Conservation (phyloP, 2,888 invertebrate genomes). For the Platypus cylindrus region DNA sequence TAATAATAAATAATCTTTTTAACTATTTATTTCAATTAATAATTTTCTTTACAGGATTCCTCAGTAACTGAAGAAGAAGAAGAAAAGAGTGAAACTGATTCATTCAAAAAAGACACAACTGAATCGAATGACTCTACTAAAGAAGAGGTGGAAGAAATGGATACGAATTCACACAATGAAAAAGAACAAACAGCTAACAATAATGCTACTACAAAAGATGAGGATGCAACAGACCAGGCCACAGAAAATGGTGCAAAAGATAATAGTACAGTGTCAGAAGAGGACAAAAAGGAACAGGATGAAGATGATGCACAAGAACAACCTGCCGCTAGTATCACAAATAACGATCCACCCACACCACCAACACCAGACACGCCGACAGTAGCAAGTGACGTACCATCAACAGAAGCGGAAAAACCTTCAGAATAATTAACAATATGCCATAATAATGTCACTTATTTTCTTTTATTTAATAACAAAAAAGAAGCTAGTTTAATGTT, state of each 20-base stretch:
- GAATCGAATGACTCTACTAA: conserved; percentile 27
- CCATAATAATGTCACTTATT: conserved; percentile 17
- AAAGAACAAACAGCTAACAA: conserved; percentile 30
- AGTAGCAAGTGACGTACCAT: conserved; percentile 18
- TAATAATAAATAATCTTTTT: background rate
- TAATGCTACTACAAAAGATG: conserved; percentile 23
- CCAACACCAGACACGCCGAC: conserved; percentile 1
- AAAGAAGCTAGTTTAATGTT: conserved; percentile 25
- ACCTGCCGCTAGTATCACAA: conserved; percentile 19
- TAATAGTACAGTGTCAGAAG: conserved; percentile 29
- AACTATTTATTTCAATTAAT: background rate
- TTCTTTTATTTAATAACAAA: too few relatives aligned
- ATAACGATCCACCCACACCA: conserved; percentile 18
- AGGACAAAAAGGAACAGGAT: conserved; percentile 25
- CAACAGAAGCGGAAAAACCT: conserved; percentile 28
- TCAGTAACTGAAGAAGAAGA: conserved; percentile 11
- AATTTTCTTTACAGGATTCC: conserved; percentile 7
- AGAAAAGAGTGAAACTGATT: conserved; percentile 11
- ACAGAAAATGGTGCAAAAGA: conserved; percentile 34
- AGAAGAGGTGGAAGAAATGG: conserved; percentile 23
- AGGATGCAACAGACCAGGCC: conserved; percentile 13
- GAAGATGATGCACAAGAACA: too few relatives aligned
- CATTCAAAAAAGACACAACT: conserved; percentile 15
- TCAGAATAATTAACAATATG: conserved; percentile 27
- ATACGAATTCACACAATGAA: conserved; percentile 28